These are phyloP conservation scores for Myotis myotis DNA, from an alignment of 2,797 vertebrate genomes.

Conservation along the genomic window DNA sequence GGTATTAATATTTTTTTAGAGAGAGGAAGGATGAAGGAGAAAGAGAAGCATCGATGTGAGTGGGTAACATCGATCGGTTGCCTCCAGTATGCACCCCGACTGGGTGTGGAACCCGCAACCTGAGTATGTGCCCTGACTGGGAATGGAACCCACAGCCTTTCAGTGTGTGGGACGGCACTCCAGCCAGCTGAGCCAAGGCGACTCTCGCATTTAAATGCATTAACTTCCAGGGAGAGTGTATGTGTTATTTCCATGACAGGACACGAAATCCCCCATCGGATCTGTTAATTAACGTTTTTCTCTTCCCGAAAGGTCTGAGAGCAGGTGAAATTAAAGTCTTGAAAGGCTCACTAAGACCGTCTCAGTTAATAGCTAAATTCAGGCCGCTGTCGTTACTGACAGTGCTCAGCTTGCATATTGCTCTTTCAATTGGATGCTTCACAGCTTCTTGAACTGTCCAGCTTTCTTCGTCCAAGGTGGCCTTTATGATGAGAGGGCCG, in stretches of 20 bases:
- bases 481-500: background rate
- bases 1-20: background rate
- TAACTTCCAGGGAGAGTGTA: background rate
- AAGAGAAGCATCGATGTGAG: background rate
- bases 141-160: background rate
- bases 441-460: background rate
- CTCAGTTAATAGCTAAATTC: background rate
- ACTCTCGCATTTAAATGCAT: background rate
- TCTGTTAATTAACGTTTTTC: background rate
- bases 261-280: background rate
- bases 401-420: background rate
- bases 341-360: background rate
- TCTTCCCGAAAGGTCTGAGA: background rate
- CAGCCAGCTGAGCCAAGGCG: background rate
- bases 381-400: background rate
- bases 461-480: background rate
- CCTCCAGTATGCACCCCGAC: background rate
- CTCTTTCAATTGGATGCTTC: background rate
- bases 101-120: background rate
- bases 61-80: background rate
- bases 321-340: background rate
- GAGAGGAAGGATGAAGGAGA: background rate
- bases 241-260: background rate
- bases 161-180: background rate
- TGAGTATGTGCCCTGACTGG: background rate